Percentiles rank a stretch among this genome's conserved stretches.
phyloP scores from a whole-genome alignment of 2,113 vertebrate genomes.

The Apodemus speciosus region DNA sequence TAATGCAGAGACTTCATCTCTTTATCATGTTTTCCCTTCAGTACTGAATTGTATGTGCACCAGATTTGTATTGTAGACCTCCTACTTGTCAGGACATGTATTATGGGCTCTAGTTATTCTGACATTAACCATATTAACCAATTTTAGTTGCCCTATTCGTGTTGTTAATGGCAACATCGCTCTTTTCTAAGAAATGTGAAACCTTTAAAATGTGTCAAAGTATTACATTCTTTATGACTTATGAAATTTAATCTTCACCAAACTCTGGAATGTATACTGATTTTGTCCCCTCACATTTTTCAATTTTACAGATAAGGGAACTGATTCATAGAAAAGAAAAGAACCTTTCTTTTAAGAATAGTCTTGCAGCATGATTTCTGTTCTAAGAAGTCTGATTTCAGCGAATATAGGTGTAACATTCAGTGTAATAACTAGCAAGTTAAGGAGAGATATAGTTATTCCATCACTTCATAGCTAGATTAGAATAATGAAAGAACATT shows the following conservation, averaged over 20 bases:
- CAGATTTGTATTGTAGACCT: neutral
- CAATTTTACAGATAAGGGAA: constrained; percentile 34
- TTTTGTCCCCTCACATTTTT: neutral
- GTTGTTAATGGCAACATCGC: neutral
- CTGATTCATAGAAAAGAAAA: neutral
- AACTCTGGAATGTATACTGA: constrained; percentile 1
- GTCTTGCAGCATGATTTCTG: neutral
- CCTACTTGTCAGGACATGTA: neutral
- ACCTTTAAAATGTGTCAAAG: neutral
- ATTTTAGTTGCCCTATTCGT: neutral
- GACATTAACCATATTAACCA: neutral
- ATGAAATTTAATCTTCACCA: constrained; percentile 49
- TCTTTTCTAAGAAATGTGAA: constrained; percentile 18
- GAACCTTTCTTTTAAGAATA: neutral
- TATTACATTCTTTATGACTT: constrained; percentile 12
- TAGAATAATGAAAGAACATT: neutral
- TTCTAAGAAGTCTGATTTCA: neutral
- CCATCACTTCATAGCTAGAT: constrained; percentile 11
- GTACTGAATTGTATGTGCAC: neutral
- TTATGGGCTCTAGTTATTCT: neutral
- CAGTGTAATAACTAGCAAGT: neutral
- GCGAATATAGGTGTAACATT: neutral
- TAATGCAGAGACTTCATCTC: neutral
- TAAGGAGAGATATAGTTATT: neutral
- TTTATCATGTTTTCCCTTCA: neutral